Evolutionary conservation across 2,113 vertebrate species (phyloP), one percentile per base, ranked within the genome.

Genomic region (Lamprologus ornatipinnis): DNA sequence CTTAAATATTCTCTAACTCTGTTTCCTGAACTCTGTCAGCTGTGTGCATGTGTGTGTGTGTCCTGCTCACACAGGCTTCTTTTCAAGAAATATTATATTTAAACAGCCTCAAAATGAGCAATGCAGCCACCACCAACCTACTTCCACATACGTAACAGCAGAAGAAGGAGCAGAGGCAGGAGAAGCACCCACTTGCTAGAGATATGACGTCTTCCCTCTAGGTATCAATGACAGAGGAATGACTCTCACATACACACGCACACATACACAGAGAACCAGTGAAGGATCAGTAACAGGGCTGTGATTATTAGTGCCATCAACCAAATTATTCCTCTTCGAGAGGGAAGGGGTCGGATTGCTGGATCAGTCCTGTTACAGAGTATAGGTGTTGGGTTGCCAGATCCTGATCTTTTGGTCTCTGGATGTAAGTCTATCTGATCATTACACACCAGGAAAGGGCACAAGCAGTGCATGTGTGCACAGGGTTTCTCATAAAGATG

Each of bases 271-370:
- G 47, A 73, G 5, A 84, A 68, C 42, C 80, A 84, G 80, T 14
- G 31, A 85, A 28, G 93, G 94, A 95, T 96, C 93, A 3, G 87
- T 95, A 92, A 94, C 95, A 93, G 85, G 88, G 91, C 94, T 93
- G 93, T 94, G 94, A 96, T 96, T 96, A 95, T 95, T 92, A 94
- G 93, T 88, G 89, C 93, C 93, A 94, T 95, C 95, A 93, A 94
- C 90, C 94, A 93, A 95, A 95, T 95, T 94, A 95, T 95, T 93
- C 86, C 89, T 93, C 89, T 94, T 94, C 81, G 85, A 87, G n/a
- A 86, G 58, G 82, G 86, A 94, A 82, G 91, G 92, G 89, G 86
- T 95, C 94, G 57, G 85, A 92, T 96, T 94, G 91, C 94, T 82
- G 81, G 93, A 94, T 93, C 93, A 90, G 93, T 91, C 90, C 88